phyloP scores from a whole-genome alignment of 2,113 vertebrate species.

The Eonycteris spelaea region DNA sequence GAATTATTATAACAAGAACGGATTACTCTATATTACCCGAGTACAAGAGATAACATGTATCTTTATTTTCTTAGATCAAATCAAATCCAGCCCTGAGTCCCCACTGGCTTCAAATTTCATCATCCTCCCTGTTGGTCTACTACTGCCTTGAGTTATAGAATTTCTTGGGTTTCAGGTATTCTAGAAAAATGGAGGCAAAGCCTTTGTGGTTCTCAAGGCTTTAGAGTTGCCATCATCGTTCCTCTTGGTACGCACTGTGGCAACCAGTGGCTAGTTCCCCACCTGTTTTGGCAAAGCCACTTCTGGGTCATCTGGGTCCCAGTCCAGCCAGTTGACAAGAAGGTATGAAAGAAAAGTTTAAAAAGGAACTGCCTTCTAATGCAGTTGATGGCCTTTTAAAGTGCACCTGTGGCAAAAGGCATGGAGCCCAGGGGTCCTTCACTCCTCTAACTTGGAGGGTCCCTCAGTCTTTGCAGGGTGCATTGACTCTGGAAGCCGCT shows the following conservation, averaged over 20 bases:
- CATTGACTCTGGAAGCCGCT: not conserved
- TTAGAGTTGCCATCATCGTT: not conserved
- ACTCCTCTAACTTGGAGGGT: not conserved
- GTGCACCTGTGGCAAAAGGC: not conserved
- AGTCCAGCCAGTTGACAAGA: not conserved
- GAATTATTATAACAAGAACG: not conserved
- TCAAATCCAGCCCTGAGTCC: not conserved
- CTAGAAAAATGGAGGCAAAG: not conserved
- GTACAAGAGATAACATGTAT: not conserved
- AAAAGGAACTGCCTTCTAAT: not conserved
- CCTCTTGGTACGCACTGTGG: no score
- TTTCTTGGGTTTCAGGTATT: not conserved
- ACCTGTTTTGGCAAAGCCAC: not conserved
- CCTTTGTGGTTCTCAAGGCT: not conserved
- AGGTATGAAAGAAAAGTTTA: not conserved
- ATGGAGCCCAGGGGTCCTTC: not conserved
- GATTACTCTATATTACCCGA: not conserved
- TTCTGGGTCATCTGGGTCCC: not conserved
- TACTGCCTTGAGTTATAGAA: not conserved
- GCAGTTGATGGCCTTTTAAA: not conserved
- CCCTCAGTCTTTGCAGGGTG: not conserved
- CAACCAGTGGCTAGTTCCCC: not conserved
- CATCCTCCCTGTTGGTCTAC: not conserved
- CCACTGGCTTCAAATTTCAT: not conserved
- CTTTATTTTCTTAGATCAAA: not conserved